phyloP scores from a whole-genome alignment of 2,797 vertebrate species.

The Sebastes diploproa region DNA sequence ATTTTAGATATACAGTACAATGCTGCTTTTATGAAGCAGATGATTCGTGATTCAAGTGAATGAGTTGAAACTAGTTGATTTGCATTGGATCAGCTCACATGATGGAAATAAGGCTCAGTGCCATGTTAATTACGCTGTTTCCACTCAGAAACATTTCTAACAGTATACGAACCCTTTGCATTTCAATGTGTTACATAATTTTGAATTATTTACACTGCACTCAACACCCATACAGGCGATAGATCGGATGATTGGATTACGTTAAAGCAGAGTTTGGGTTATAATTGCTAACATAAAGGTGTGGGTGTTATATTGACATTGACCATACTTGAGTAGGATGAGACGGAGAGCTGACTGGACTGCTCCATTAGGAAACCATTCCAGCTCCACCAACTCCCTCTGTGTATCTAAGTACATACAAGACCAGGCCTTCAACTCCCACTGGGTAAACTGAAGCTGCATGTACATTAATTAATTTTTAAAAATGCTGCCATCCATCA shows the following conservation, averaged over 20 bases:
- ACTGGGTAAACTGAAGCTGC: background rate
- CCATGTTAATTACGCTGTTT: background rate
- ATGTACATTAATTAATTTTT: background rate
- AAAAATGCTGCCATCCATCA: background rate
- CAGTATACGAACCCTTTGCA: background rate
- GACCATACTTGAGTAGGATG: slow-evolving; percentile 33
- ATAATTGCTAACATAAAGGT: slow-evolving; percentile 23
- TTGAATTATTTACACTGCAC: slow-evolving; percentile 8
- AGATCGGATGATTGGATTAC: slow-evolving; percentile 7
- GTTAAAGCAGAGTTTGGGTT: slow-evolving; percentile 27
- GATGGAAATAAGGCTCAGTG: background rate
- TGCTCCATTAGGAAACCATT: slow-evolving; percentile 26
- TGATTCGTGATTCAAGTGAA: background rate
- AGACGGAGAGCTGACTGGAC: slow-evolving; percentile 19
- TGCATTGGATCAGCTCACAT: background rate
- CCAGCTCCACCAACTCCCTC: slow-evolving; percentile 28
- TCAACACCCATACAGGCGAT: background rate
- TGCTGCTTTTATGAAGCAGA: background rate
- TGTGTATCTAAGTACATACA: slow-evolving; percentile 15
- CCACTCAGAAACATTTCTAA: background rate
- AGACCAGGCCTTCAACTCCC: slow-evolving; percentile 16
- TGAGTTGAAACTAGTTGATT: background rate
- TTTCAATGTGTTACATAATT: slow-evolving; percentile 1
- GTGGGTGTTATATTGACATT: slow-evolving; percentile 30
- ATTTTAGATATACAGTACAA: background rate